These are phyloP conservation scores for Leptopilina drosophilae DNA, from an alignment of 2,888 invertebrate species.

Conservation along the genomic window DNA sequence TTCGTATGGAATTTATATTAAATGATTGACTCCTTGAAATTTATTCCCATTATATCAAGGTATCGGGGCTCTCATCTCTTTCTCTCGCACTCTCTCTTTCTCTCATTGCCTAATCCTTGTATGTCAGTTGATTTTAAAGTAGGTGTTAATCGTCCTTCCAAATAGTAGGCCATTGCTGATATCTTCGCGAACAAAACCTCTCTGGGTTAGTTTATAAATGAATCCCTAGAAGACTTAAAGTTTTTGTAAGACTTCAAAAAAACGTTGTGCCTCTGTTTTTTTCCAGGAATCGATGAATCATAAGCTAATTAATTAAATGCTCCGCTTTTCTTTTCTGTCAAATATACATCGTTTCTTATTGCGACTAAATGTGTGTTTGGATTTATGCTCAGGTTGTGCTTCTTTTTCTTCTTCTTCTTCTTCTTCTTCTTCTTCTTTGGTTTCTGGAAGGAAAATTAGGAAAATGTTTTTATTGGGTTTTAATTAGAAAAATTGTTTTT, in stretches of 20 bases:
- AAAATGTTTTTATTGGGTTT: too few species aligned
- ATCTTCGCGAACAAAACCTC: conserved; percentile 47
- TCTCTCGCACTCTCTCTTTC: too few species aligned
- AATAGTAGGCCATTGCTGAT: conserved; percentile 58
- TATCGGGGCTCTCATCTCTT: conserved; percentile 2
- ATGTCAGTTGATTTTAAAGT: conserved; percentile 4
- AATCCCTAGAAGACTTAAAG: conserved; percentile 54
- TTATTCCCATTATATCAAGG: background rate
- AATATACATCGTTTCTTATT: background rate
- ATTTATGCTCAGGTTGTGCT: too few species aligned
- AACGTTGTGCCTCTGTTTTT: conserved; percentile 40
- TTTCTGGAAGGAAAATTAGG: too few species aligned
- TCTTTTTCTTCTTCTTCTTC: too few species aligned
- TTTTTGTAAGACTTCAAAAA: conserved; percentile 59
- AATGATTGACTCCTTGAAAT: background rate
- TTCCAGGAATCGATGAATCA: conserved; percentile 15
- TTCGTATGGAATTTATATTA: background rate
- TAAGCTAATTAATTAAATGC: conserved; percentile 1
- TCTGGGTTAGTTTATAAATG: conserved; percentile 53
- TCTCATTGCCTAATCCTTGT: conserved; percentile 33
- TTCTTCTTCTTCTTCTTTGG: too few species aligned
- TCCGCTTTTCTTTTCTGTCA: background rate
- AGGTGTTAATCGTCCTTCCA: conserved; percentile 48
- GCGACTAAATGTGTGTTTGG: background rate
- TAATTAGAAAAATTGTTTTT: too few species aligned